Evolutionary conservation across 2,888 invertebrate genomes (phyloP).

Genomic region (Apamea sordens): DNA sequence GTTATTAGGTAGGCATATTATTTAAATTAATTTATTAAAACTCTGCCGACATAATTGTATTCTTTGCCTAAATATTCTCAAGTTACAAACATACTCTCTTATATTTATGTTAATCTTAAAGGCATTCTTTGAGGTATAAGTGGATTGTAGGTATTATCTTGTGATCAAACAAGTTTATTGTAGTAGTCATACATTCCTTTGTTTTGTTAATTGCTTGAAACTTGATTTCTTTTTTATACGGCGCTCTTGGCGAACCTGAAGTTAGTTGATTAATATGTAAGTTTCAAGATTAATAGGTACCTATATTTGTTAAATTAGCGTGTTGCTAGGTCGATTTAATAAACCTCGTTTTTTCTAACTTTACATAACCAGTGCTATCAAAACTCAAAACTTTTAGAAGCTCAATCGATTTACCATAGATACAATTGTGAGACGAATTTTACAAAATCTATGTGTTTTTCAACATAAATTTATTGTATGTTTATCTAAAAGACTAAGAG

Average conservation of each 20-base stretch:
- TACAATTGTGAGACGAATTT: neutral
- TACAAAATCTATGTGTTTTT: neutral
- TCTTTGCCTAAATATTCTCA: slow-evolving; percentile 5
- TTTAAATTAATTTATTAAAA: neutral
- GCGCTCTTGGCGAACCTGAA: neutral
- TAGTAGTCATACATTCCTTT: slow-evolving; percentile 49
- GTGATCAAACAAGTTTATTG: slow-evolving; percentile 49
- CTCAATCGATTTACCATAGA: neutral
- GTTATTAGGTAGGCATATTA: too few relatives aligned
- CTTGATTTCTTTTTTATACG: slow-evolving; percentile 26
- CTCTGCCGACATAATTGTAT: neutral
- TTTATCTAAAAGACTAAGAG: neutral
- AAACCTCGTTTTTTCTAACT: too few relatives aligned
- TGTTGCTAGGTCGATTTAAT: slow-evolving; percentile 11
- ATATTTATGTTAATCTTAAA: slow-evolving; percentile 49
- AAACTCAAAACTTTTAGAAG: neutral
- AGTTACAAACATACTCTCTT: slow-evolving; percentile 30
- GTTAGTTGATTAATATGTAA: neutral
- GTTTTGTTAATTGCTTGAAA: slow-evolving; percentile 50
- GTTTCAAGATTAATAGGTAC: neutral
- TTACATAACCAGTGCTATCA: neutral
- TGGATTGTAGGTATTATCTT: slow-evolving; percentile 8
- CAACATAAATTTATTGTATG: neutral
- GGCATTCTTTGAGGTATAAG: slow-evolving; percentile 15
- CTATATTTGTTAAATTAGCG: neutral